phyloP scores from a whole-genome alignment of 2,888 invertebrate genomes.

The Spisula subtruncata region DNA sequence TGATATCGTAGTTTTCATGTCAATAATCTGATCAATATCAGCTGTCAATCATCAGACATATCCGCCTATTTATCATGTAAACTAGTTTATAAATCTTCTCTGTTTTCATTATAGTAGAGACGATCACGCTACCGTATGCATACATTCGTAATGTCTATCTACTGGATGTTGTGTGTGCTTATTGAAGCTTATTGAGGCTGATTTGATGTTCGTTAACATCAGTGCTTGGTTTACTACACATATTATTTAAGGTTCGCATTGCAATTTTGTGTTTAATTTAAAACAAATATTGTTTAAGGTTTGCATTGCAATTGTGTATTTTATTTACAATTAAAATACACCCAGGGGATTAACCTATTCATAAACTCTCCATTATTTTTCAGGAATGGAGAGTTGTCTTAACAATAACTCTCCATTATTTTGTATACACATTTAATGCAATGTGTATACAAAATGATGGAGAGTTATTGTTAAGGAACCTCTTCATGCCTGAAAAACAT shows the following conservation, averaged over 20 bases:
- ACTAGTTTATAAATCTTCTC: neutral
- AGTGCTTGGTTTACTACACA: neutral
- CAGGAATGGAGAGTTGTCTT: no score
- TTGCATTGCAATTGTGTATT: no score
- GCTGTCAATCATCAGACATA: slow-evolving; percentile 4
- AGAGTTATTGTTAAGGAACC: no score
- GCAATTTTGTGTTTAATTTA: no score
- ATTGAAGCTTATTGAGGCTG: neutral
- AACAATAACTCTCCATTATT: no score
- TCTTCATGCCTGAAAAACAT: no score
- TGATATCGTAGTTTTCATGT: slow-evolving; percentile 3
- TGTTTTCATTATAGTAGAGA: neutral
- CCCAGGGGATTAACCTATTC: no score
- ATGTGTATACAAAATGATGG: no score
- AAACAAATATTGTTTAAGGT: no score
- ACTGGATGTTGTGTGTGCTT: neutral
- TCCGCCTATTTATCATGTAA: slow-evolving; percentile 3
- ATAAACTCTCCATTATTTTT: no score
- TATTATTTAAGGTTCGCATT: neutral
- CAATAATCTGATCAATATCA: slow-evolving; percentile 18
- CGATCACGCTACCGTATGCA: neutral
- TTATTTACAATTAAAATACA: no score
- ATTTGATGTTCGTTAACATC: neutral
- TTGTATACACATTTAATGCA: no score
- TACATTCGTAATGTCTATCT: neutral